Conservation (phyloP, 2,797 vertebrate genomes). For the Hipposideros larvatus region DNA sequence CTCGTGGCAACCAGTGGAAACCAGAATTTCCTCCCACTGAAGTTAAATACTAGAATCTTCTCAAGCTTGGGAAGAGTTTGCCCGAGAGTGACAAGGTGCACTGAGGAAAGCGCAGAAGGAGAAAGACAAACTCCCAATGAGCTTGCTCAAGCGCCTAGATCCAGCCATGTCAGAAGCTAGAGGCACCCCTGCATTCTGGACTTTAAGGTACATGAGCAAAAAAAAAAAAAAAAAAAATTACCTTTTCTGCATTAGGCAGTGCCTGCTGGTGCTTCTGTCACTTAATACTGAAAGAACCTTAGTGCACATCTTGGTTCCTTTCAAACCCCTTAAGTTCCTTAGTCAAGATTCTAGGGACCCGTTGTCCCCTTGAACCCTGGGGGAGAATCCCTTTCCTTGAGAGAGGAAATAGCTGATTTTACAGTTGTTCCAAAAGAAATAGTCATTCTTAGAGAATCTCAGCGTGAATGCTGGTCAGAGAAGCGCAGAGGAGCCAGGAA, state of each 20-base stretch:
- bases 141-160: not conserved
- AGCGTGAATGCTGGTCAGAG: constrained; percentile 24
- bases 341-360: not conserved
- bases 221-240: not conserved
- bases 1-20: not conserved
- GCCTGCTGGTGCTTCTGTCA: not conserved
- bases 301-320: constrained; percentile 25
- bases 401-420: constrained; percentile 40
- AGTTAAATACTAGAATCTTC: not conserved
- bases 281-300: not conserved
- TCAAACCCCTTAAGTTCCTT: not conserved
- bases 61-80: not conserved
- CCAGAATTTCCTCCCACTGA: not conserved
- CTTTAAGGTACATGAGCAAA: not conserved
- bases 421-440: constrained; percentile 47
- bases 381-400: not conserved
- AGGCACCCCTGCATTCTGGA: not conserved
- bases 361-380: not conserved
- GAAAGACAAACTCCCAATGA: not conserved
- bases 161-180: not conserved
- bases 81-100: not conserved
- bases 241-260: not conserved
- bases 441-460: constrained; percentile 78
- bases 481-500: constrained; percentile 66
- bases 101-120: not conserved